Conservation (phyloP, 37 sponge, comb jelly and placozoan genomes). For the Chondrilla cf. caribensis region DNA sequence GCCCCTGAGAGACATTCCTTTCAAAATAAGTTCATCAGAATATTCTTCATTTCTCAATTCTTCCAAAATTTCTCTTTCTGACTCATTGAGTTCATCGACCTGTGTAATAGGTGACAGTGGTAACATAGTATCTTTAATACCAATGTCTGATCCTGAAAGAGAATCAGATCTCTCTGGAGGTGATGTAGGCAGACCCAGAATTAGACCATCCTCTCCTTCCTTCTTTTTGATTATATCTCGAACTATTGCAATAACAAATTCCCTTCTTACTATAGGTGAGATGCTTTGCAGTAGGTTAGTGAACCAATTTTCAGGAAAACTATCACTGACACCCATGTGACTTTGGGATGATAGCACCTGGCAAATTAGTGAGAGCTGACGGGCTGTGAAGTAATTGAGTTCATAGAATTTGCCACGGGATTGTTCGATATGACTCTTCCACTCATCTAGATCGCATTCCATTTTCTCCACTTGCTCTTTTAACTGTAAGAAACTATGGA, state of each 20-base stretch:
- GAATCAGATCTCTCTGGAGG: too few species aligned
- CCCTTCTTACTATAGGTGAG: not conserved
- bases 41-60: not conserved
- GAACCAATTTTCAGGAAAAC: not conserved
- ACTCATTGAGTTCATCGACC: not conserved
- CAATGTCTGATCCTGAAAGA: too few species aligned
- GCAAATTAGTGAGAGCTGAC: constrained; percentile 44
- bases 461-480: constrained; percentile 22
- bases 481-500: constrained; percentile 9
- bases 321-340: not conserved
- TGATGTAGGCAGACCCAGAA: too few species aligned
- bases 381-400: constrained; percentile 67
- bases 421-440: constrained; percentile 23
- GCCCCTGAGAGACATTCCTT: not conserved
- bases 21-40: not conserved
- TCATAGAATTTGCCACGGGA: constrained; percentile 34
- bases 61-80: not conserved
- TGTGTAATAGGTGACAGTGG: not conserved
- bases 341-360: constrained; percentile 26
- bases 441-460: constrained; percentile 40
- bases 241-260: too few species aligned
- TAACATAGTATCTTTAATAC: too few species aligned
- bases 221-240: too few species aligned
- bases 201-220: too few species aligned
- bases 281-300: not conserved